phyloP scores from a whole-genome alignment of 2,888 invertebrate species.

The Ecliptopera silaceata region DNA sequence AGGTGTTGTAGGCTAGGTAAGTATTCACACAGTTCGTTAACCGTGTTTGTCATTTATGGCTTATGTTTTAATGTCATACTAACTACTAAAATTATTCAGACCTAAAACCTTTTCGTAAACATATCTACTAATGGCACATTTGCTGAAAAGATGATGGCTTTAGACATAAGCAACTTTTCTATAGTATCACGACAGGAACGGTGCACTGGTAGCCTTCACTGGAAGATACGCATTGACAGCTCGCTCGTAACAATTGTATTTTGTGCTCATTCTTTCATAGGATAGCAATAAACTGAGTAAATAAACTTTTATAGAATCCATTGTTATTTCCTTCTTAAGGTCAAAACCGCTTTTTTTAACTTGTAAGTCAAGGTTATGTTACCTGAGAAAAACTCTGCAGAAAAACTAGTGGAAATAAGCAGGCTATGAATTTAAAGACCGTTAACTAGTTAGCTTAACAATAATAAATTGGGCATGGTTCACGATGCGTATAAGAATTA shows the following conservation, averaged over 20 bases:
- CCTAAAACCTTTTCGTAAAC: no score
- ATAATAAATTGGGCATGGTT: conserved; percentile 4
- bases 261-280: neutral
- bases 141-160: neutral
- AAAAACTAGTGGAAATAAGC: conserved; percentile 4
- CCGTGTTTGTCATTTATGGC: no score
- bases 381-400: conserved; percentile 13
- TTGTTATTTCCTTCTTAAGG: conserved; percentile 3
- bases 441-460: conserved; percentile 1
- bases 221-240: neutral
- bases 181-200: neutral
- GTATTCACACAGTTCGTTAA: no score
- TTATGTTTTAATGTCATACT: no score
- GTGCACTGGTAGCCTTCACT: neutral
- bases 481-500: neutral
- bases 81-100: neutral
- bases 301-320: neutral
- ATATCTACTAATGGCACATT: no score
- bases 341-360: conserved; percentile 9
- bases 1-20: conserved; percentile 1
- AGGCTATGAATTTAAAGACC: conserved; percentile 8
- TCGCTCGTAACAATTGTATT: neutral
- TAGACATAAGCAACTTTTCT: neutral
- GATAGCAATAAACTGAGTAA: conserved; percentile 3
- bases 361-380: conserved; percentile 18